These are phyloP conservation scores for Volucella inflata DNA, from an alignment of 2,888 invertebrate species.

Conservation along the genomic window DNA sequence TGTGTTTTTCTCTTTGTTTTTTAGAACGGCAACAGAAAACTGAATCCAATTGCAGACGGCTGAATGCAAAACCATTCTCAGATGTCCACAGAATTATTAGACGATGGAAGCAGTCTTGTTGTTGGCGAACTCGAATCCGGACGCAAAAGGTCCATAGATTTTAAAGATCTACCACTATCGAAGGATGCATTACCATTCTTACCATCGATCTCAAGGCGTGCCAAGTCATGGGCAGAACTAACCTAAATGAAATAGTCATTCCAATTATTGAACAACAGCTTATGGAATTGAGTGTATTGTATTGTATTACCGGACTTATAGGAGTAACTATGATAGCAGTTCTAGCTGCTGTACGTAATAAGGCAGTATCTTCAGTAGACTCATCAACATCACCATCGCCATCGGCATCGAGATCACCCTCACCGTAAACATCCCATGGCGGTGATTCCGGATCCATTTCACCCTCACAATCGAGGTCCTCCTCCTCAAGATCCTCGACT, in stretches of 20 bases:
- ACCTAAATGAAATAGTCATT: conserved; percentile 78
- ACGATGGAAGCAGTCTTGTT: conserved; percentile 73
- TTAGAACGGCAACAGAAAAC: conserved; percentile 62
- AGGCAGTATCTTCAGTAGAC: conserved; percentile 85
- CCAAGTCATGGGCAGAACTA: conserved; percentile 83
- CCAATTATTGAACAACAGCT: not conserved
- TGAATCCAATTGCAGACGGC: conserved; percentile 69
- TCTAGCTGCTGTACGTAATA: conserved; percentile 84
- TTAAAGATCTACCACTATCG: conserved; percentile 68
- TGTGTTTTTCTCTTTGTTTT: not conserved
- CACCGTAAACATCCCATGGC: conserved; percentile 84
- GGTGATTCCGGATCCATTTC: conserved; percentile 83
- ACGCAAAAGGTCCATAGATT: conserved; percentile 78
- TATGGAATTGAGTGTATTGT: no score
- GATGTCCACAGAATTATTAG: conserved; percentile 74
- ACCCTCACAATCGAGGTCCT: conserved; percentile 84
- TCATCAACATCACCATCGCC: conserved; percentile 84
- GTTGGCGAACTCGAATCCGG: conserved; percentile 77
- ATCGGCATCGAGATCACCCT: conserved; percentile 83
- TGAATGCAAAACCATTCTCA: conserved; percentile 76
- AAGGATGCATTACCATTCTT: conserved; percentile 74
- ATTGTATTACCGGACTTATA: conserved; percentile 82
- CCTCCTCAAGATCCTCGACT: conserved; percentile 84
- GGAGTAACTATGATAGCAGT: conserved; percentile 85
- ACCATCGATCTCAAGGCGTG: conserved; percentile 77